Evolutionary conservation across 2,113 vertebrate species (phyloP).

Genomic region (Lophotis ruficrista): DNA sequence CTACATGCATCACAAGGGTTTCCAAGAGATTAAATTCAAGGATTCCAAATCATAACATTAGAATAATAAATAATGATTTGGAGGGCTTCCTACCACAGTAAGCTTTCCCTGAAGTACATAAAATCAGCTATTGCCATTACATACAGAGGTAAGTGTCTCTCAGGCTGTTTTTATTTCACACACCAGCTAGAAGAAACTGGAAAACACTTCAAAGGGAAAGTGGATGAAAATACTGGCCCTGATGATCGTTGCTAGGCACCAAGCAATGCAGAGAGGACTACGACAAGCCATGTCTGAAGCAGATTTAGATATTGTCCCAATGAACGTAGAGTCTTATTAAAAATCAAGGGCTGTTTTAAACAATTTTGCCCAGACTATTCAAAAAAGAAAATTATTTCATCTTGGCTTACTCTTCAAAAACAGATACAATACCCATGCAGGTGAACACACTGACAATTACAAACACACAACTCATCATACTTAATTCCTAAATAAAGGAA

Average conservation of each 20-base stretch:
- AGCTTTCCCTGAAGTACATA: constrained; percentile 20
- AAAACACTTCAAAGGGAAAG: constrained; percentile 54
- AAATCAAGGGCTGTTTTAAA: background rate
- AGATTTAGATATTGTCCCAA: constrained; percentile 53
- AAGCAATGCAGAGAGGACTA: constrained; percentile 54
- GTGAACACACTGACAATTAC: background rate
- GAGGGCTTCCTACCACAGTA: constrained; percentile 16
- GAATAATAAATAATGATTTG: constrained; percentile 7
- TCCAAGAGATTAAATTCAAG: constrained; percentile 21
- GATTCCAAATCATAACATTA: constrained; percentile 16
- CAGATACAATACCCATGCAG: background rate
- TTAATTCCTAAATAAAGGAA: background rate
- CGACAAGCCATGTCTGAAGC: constrained; percentile 1
- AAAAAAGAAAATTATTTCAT: background rate
- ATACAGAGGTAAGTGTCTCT: constrained; percentile 20
- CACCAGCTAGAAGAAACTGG: constrained; percentile 34
- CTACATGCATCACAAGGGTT: background rate
- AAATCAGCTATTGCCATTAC: constrained; percentile 37
- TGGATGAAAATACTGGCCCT: constrained; percentile 31
- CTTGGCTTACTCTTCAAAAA: background rate
- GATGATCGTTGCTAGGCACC: constrained; percentile 73
- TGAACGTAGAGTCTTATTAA: constrained; percentile 29
- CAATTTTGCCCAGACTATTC: background rate
- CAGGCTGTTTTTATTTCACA: constrained; percentile 38
- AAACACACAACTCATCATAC: background rate